phyloP scores from a whole-genome alignment of 1,140 invertebrate species.

The Drosophila grimshawi region DNA sequence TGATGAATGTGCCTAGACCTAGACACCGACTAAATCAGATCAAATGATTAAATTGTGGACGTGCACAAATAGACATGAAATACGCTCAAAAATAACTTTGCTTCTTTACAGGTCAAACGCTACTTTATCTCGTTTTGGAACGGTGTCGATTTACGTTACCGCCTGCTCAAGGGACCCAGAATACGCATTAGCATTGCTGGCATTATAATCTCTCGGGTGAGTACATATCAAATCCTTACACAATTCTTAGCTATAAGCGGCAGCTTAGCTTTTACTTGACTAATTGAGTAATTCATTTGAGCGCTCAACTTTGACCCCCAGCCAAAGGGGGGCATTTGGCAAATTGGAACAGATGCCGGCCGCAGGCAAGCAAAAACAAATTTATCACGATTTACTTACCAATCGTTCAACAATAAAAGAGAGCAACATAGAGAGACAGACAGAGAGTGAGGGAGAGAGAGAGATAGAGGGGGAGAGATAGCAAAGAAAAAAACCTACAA shows the following conservation, averaged over 20 bases:
- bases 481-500: not conserved
- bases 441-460: slow-evolving; percentile 27
- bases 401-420: slow-evolving; percentile 11
- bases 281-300: slow-evolving; percentile 73
- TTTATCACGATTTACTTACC: slow-evolving; percentile 65
- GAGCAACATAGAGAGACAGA: too few relatives aligned
- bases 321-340: slow-evolving; percentile 30
- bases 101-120: slow-evolving; percentile 91
- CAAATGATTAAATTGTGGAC: not conserved
- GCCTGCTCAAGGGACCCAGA: slow-evolving; percentile 95
- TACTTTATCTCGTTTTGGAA: slow-evolving; percentile 99
- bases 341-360: slow-evolving; percentile 52
- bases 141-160: slow-evolving; percentile 96
- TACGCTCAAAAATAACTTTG: not conserved
- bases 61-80: not conserved
- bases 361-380: slow-evolving; percentile 30
- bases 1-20: slow-evolving; percentile 21
- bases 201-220: slow-evolving; percentile 97
- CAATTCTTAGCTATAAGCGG: slow-evolving; percentile 27
- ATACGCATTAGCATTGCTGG: slow-evolving; percentile 97
- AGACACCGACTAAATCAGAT: not conserved
- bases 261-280: slow-evolving; percentile 44
- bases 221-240: slow-evolving; percentile 67
- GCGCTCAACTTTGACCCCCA: slow-evolving; percentile 58
- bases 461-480: not conserved